Conservation (phyloP, 2,113 vertebrate species). For the Seriola quinqueradiata region DNA sequence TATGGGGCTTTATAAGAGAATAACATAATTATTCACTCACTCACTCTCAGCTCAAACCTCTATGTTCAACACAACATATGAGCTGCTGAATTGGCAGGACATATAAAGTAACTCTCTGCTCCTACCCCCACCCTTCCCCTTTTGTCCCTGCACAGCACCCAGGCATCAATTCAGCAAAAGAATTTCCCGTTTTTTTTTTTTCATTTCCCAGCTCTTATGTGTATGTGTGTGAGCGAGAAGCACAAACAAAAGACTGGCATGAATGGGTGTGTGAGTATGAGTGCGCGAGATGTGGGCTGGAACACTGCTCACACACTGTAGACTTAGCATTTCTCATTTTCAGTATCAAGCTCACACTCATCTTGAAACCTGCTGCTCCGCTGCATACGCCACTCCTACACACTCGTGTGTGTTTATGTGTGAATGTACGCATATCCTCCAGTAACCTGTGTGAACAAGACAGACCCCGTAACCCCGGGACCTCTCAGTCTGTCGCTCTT, state of each 20-base stretch:
- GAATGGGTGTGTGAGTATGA: background rate
- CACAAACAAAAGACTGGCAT: background rate
- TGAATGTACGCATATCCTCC: background rate
- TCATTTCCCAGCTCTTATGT: constrained; percentile 59
- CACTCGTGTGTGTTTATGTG: background rate
- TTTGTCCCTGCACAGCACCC: constrained; percentile 63
- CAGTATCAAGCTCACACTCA: background rate
- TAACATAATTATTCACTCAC: background rate
- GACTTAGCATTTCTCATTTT: background rate
- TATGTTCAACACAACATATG: background rate
- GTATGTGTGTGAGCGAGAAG: background rate
- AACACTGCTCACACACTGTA: background rate
- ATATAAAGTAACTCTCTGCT: constrained; percentile 37
- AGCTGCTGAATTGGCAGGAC: constrained; percentile 1
- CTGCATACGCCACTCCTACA: background rate
- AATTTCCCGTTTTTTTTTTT: constrained; percentile 78
- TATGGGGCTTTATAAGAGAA: background rate
- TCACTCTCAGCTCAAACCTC: background rate
- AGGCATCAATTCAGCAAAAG: constrained; percentile 69
- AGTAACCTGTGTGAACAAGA: background rate
- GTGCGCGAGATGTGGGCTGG: background rate
- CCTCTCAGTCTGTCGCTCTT: background rate
- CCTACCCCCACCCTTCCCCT: constrained; percentile 47
- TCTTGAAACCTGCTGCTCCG: constrained; percentile 19
- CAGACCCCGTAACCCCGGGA: background rate